Percentiles rank a stretch among this genome's conserved stretches.
Conservation (phyloP, 1,140 invertebrate genomes). For the Papilio machaon region DNA sequence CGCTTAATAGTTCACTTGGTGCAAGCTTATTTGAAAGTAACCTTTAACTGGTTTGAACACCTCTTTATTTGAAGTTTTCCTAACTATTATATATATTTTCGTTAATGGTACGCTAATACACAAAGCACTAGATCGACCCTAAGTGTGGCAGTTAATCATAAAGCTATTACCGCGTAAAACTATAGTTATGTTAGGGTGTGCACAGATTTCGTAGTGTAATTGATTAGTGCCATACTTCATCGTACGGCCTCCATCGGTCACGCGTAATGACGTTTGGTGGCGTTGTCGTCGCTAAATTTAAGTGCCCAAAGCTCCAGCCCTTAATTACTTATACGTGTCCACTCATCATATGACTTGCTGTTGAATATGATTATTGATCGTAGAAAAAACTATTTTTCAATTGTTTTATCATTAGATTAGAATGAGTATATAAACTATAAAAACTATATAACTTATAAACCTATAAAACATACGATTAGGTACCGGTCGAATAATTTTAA, state of each 20-base stretch:
- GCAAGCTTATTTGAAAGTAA: neutral
- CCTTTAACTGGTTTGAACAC: too few relatives aligned
- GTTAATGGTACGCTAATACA: too few relatives aligned
- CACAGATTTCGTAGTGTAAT: constrained; percentile 53
- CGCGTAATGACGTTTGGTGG: constrained; percentile 41
- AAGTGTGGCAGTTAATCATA: neutral
- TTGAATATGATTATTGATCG: neutral
- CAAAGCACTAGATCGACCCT: too few relatives aligned
- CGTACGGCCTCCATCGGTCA: constrained; percentile 61
- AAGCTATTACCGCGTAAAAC: neutral
- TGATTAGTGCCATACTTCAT: constrained; percentile 65
- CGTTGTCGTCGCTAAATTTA: constrained; percentile 17
- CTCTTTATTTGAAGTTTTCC: too few relatives aligned
- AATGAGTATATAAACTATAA: too few relatives aligned
- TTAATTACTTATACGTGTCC: constrained; percentile 28
- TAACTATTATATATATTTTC: too few relatives aligned
- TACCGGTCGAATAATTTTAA: neutral
- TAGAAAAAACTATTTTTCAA: too few relatives aligned
- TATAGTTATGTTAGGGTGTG: neutral
- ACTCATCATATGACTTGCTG: neutral
- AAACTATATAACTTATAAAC: too few relatives aligned
- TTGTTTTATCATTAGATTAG: too few relatives aligned
- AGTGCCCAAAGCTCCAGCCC: neutral
- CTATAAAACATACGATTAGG: neutral
- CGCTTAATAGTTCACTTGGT: neutral